Evolutionary conservation across 1,140 invertebrate species (phyloP).

Genomic region (Ditylenchus dipsaci): DNA sequence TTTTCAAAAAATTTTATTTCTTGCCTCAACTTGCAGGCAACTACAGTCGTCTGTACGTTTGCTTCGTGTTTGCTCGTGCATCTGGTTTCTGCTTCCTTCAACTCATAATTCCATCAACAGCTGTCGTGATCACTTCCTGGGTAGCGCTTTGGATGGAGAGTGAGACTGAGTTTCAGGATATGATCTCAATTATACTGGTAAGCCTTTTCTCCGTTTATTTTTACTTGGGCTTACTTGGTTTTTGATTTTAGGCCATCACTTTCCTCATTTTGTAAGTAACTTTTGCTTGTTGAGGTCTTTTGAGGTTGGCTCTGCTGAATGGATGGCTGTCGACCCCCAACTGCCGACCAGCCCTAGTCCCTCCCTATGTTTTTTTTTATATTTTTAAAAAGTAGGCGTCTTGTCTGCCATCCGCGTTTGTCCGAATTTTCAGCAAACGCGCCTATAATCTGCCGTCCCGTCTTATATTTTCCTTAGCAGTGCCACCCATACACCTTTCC

Average conservation of each 20-base stretch:
- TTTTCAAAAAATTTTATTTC: too few relatives aligned
- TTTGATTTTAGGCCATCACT: conserved; percentile 65
- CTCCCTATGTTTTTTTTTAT: too few relatives aligned
- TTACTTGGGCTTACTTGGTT: background rate
- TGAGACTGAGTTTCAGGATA: conserved; percentile 51
- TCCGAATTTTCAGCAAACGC: too few relatives aligned
- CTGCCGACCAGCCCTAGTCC: too few relatives aligned
- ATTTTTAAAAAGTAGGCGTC: too few relatives aligned
- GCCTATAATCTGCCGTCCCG: too few relatives aligned
- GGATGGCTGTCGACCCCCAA: too few relatives aligned
- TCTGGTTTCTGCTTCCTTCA: conserved; percentile 57
- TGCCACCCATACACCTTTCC: too few relatives aligned
- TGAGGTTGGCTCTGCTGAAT: too few relatives aligned
- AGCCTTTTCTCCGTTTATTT: conserved; percentile 1
- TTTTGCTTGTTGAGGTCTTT: conserved; percentile 43
- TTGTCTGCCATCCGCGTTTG: too few relatives aligned
- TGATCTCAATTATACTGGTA: background rate
- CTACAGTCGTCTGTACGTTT: conserved; percentile 26
- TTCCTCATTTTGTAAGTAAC: background rate
- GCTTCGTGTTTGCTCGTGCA: conserved; percentile 53
- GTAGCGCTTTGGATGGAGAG: conserved; percentile 58
- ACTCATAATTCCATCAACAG: conserved; percentile 57
- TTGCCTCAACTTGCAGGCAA: too few relatives aligned
- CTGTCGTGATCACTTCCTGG: conserved; percentile 57
- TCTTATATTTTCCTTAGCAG: too few relatives aligned